These are phyloP conservation scores for Acleris laterana DNA, from an alignment of 2,888 invertebrate species.

Conservation along the genomic window DNA sequence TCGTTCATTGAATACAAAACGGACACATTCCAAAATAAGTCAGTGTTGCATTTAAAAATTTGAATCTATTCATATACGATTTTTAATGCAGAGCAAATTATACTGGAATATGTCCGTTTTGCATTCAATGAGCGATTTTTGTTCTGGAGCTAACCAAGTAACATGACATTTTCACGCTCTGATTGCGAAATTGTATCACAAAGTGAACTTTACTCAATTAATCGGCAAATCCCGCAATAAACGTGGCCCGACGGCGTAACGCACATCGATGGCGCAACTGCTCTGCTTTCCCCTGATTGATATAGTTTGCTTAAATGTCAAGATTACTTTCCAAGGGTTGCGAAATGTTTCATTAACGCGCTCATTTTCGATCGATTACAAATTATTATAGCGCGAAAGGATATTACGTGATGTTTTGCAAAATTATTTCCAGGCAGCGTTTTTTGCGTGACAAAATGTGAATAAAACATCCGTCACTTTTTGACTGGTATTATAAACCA, in stretches of 20 bases:
- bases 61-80: too few relatives aligned
- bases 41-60: too few relatives aligned
- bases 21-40: too few relatives aligned
- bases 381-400: neutral
- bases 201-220: slow-evolving; percentile 1
- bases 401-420: neutral
- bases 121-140: too few relatives aligned
- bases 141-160: neutral
- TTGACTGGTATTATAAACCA: too few relatives aligned
- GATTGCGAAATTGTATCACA: slow-evolving; percentile 5
- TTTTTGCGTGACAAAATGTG: too few relatives aligned
- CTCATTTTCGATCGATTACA: slow-evolving; percentile 1
- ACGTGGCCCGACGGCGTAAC: neutral
- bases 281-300: slow-evolving; percentile 22
- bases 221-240: slow-evolving; percentile 5
- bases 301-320: slow-evolving; percentile 24
- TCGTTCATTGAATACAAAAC: too few relatives aligned
- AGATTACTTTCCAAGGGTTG: slow-evolving; percentile 15
- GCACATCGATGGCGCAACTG: slow-evolving; percentile 8
- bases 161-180: neutral
- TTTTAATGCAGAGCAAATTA: too few relatives aligned
- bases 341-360: slow-evolving; percentile 14
- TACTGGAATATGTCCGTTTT: too few relatives aligned
- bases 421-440: neutral
- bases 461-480: too few relatives aligned